Conservation (phyloP, 2,888 invertebrate species). For the Leptarthrus brevirostris region DNA sequence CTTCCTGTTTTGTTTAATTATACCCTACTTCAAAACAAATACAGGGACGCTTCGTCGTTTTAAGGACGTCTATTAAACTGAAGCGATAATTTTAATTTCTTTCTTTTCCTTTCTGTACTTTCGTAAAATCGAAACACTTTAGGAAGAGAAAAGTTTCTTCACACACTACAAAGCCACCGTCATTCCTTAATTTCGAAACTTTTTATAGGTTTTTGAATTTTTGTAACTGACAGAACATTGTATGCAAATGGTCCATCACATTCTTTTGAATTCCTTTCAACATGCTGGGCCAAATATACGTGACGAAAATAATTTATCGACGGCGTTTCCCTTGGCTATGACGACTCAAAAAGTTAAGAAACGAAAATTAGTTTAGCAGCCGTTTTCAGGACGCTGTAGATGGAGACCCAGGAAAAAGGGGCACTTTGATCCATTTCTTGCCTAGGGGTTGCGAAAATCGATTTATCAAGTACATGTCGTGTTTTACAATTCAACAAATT, state of each 20-base stretch:
- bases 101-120: too few species aligned
- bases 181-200: constrained; percentile 21
- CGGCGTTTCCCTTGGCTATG: constrained; percentile 46
- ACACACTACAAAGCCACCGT: too few species aligned
- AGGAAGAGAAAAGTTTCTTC: too few species aligned
- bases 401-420: constrained; percentile 11
- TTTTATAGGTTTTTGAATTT: constrained; percentile 13
- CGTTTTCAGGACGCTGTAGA: constrained; percentile 10
- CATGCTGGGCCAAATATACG: constrained; percentile 38
- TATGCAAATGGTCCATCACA: constrained; percentile 51
- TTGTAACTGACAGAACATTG: constrained; percentile 47
- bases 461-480: constrained; percentile 55
- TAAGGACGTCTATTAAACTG: too few species aligned
- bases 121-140: too few species aligned
- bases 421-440: constrained; percentile 55
- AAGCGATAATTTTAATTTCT: too few species aligned
- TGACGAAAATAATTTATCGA: constrained; percentile 52
- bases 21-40: too few species aligned
- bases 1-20: too few species aligned
- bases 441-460: constrained; percentile 54
- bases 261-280: constrained; percentile 48
- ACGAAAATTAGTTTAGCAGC: constrained; percentile 55
- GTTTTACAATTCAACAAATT: constrained; percentile 55
- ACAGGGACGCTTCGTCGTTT: too few species aligned
- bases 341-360: constrained; percentile 55